Conservation (phyloP, 2,113 vertebrate species). For the Arizona elegans region DNA sequence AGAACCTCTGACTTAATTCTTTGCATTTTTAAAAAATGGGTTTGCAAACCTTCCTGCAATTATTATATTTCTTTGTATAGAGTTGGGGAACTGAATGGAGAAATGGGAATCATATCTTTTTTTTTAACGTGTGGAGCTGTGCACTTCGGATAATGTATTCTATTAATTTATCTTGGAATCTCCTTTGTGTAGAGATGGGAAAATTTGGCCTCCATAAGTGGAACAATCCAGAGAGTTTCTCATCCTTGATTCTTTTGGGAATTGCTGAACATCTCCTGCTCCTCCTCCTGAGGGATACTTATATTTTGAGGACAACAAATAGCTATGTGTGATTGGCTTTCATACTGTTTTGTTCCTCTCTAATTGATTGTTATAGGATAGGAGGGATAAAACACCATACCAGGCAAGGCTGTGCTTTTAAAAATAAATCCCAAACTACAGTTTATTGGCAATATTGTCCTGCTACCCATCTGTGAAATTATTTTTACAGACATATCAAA, state of each 20-base stretch:
- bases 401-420: neutral
- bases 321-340: neutral
- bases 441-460: neutral
- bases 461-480: neutral
- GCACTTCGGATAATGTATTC: neutral
- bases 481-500: neutral
- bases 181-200: neutral
- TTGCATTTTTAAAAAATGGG: neutral
- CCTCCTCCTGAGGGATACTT: too few relatives aligned
- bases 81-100: neutral
- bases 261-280: neutral
- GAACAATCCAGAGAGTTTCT: neutral
- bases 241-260: neutral
- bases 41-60: neutral
- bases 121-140: neutral
- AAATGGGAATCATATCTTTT: neutral
- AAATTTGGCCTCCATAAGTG: neutral
- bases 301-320: neutral
- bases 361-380: too few relatives aligned
- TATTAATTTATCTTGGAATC: neutral
- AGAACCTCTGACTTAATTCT: neutral
- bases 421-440: neutral
- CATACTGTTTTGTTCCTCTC: neutral
- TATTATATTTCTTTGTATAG: neutral
- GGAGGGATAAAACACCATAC: neutral